Conservation (phyloP, 2,888 invertebrate species). For the Agrochola lota region DNA sequence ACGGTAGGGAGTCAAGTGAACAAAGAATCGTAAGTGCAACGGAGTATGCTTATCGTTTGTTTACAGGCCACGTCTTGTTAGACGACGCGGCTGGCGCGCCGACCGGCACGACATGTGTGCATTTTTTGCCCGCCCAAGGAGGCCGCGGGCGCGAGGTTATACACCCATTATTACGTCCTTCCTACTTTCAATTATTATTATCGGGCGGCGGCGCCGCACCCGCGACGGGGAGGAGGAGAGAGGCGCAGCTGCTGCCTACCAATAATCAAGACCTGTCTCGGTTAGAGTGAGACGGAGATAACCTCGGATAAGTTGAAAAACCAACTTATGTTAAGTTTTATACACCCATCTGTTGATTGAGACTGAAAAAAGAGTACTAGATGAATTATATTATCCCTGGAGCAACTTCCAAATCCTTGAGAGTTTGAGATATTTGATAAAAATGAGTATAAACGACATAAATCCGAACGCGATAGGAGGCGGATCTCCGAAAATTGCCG, state of each 20-base stretch:
- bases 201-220: slow-evolving; percentile 89
- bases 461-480: slow-evolving; percentile 88
- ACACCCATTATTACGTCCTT: slow-evolving; percentile 91
- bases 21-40: slow-evolving; percentile 77
- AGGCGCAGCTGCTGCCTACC: slow-evolving; percentile 91
- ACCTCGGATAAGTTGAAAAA: slow-evolving; percentile 66
- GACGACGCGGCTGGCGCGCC: slow-evolving; percentile 76
- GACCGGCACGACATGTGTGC: slow-evolving; percentile 87
- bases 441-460: slow-evolving; percentile 73
- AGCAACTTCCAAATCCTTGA: slow-evolving; percentile 29
- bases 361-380: not conserved
- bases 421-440: slow-evolving; percentile 54
- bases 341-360: not conserved
- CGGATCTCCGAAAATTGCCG: slow-evolving; percentile 89
- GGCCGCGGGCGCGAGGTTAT: slow-evolving; percentile 91
- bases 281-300: slow-evolving; percentile 84
- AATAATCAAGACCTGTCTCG: slow-evolving; percentile 89
- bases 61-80: slow-evolving; percentile 79
- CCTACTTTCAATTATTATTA: slow-evolving; percentile 91
- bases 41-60: slow-evolving; percentile 80
- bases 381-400: slow-evolving; percentile 36
- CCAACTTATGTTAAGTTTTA: slow-evolving; percentile 47
- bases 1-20: slow-evolving; percentile 77
- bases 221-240: slow-evolving; percentile 90
- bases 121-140: slow-evolving; percentile 91